Conservation (phyloP, 2,888 invertebrate genomes). For the Macrophya alboannulata region DNA sequence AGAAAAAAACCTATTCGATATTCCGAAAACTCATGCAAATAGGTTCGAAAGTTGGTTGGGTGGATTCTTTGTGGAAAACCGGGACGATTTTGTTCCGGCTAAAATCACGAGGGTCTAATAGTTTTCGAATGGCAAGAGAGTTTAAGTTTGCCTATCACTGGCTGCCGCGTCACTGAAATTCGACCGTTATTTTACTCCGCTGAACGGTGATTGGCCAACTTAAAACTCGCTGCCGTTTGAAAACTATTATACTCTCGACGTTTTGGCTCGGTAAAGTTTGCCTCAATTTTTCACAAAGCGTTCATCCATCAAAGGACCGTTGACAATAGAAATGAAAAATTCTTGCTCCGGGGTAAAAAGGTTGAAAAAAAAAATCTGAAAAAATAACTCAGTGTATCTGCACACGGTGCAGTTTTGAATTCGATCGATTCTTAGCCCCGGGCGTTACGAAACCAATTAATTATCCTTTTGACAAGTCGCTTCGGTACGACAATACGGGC, state of each 20-base stretch:
- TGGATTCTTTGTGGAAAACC: neutral
- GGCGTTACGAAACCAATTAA: slow-evolving; percentile 31
- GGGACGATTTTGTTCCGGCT: neutral
- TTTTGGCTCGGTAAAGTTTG: slow-evolving; percentile 3
- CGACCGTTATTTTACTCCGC: neutral
- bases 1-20: neutral
- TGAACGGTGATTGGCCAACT: slow-evolving; percentile 7
- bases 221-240: slow-evolving; percentile 1
- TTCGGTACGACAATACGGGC: slow-evolving; percentile 12
- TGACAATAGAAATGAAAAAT: slow-evolving; percentile 14
- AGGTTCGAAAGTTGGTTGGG: too few relatives aligned
- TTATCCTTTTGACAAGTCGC: slow-evolving; percentile 43
- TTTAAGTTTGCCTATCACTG: neutral
- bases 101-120: neutral
- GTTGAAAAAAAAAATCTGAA: neutral
- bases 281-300: slow-evolving; percentile 35
- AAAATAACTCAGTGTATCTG: neutral
- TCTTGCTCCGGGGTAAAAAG: neutral
- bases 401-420: slow-evolving; percentile 14
- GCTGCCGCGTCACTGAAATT: neutral
- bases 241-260: slow-evolving; percentile 4
- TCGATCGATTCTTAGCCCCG: neutral
- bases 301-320: slow-evolving; percentile 13
- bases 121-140: neutral
- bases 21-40: neutral